Percentiles rank a stretch among this genome's conserved stretches.
These are phyloP conservation scores for Balanococcus diminutus DNA, from an alignment of 2,888 invertebrate genomes.

Conservation along the genomic window DNA sequence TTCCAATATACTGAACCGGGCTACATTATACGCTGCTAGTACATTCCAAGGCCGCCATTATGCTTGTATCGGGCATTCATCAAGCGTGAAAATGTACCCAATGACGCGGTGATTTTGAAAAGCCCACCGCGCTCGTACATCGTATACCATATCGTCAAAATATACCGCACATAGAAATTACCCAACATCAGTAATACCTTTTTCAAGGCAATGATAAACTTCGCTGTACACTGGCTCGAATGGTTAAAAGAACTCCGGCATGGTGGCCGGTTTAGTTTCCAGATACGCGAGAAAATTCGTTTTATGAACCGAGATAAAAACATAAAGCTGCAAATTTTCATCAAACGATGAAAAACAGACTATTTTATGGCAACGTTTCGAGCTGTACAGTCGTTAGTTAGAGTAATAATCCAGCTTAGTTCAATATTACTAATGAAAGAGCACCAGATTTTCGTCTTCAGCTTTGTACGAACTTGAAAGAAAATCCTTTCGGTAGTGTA, in stretches of 20 bases:
- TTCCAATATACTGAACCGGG: background rate
- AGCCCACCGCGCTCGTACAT: background rate
- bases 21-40: background rate
- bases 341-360: background rate
- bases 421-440: constrained; percentile 14
- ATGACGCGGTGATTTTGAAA: constrained; percentile 13
- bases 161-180: background rate
- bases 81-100: constrained; percentile 27
- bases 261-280: too few relatives aligned
- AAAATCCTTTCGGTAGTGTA: background rate
- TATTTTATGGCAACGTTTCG: background rate
- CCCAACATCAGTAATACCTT: background rate
- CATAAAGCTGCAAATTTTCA: background rate
- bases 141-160: background rate
- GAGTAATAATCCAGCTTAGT: background rate
- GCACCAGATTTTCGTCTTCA: background rate
- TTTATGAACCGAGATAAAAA: background rate
- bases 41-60: constrained; percentile 23
- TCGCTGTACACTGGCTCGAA: background rate
- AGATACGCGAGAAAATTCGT: background rate
- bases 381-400: background rate
- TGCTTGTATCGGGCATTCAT: background rate
- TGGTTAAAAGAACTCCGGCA: background rate
- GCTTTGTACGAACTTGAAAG: background rate
- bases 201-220: background rate